Evolutionary conservation across 2,113 vertebrate genomes (phyloP).

Genomic region (Tetraodon nigroviridis): DNA sequence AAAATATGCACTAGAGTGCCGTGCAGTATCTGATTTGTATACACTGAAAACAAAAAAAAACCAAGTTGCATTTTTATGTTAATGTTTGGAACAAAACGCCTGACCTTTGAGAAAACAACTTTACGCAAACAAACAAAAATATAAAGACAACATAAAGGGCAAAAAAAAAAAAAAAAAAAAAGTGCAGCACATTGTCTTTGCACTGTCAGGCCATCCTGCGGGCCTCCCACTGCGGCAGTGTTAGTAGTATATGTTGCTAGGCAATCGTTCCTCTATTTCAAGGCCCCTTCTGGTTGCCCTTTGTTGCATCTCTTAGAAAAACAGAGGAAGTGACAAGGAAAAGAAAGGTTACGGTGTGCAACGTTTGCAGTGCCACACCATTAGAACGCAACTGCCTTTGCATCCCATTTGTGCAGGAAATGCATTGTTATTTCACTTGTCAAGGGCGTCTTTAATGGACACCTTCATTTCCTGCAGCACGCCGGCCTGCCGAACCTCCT

Average conservation of each 20-base stretch:
- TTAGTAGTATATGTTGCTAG: slow-evolving; percentile 33
- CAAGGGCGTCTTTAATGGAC: background rate
- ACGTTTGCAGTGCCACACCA: background rate
- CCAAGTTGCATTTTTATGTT: background rate
- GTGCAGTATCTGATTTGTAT: background rate
- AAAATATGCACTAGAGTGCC: background rate
- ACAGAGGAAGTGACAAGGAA: background rate
- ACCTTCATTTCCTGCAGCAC: background rate
- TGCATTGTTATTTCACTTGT: background rate
- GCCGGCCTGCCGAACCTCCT: background rate
- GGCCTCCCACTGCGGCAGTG: slow-evolving; percentile 5
- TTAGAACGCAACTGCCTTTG: background rate
- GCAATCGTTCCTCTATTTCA: slow-evolving; percentile 26
- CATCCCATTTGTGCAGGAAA: background rate
- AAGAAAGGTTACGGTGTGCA: background rate
- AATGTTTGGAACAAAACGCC: background rate
- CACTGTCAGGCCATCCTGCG: slow-evolving; percentile 7
- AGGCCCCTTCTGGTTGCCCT: slow-evolving; percentile 9
- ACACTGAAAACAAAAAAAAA: background rate
- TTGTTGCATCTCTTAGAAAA: slow-evolving; percentile 17
- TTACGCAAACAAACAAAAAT: background rate
- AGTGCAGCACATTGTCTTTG: background rate
- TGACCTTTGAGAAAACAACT: background rate
- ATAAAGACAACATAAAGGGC: background rate
- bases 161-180: background rate